phyloP scores from a whole-genome alignment of 2,113 vertebrate genomes.

The Fregetta grallaria region DNA sequence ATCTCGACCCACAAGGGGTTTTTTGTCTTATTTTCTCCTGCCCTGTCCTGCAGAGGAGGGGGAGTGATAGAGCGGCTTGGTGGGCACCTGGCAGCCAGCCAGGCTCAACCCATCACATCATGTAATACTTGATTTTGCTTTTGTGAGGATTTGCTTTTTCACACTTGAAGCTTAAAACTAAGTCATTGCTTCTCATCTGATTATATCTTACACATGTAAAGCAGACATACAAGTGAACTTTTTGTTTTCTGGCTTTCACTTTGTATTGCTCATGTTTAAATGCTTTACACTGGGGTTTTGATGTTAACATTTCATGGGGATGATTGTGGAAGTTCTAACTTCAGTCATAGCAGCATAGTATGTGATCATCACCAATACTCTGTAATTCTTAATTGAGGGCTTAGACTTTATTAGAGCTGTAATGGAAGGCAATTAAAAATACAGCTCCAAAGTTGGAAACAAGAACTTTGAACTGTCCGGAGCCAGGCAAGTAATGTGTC shows the following conservation, averaged over 20 bases:
- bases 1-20: not conserved
- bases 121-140: not conserved
- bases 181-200: not conserved
- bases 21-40: not conserved
- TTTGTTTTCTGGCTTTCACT: not conserved
- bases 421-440: not conserved
- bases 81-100: not conserved
- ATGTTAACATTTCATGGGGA: not conserved
- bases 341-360: not conserved
- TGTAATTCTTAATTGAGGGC: not conserved
- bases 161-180: not conserved
- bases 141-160: not conserved
- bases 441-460: not conserved
- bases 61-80: not conserved
- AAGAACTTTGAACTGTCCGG: not conserved
- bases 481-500: not conserved
- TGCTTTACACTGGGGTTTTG: not conserved
- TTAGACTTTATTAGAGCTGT: not conserved
- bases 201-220: not conserved
- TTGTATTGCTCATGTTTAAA: not conserved
- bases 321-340: not conserved
- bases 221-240: not conserved
- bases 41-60: not conserved
- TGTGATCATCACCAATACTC: not conserved
- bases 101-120: not conserved